A percentile compares a stretch with the other conserved stretches of the same genome.
These are phyloP conservation scores for Geophilus truncorum DNA, from an alignment of 2,888 invertebrate species.

Conservation along the genomic window DNA sequence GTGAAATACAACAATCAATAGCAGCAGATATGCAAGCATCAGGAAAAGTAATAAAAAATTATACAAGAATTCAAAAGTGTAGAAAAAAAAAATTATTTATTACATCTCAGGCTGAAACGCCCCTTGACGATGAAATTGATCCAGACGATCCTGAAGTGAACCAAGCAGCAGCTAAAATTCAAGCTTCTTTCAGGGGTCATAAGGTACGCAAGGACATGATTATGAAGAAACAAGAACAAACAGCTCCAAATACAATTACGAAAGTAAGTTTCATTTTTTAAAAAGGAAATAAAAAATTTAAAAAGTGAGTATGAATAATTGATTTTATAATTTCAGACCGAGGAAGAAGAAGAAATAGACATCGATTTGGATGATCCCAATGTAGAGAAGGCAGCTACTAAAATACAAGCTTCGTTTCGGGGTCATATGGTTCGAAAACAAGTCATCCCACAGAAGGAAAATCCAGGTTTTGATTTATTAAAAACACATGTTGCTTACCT, in stretches of 20 bases:
- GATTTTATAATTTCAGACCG: conserved; percentile 29
- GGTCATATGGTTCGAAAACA: conserved; percentile 82
- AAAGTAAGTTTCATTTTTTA: neutral
- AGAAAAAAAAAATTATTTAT: neutral
- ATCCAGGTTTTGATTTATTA: neutral
- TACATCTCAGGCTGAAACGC: neutral
- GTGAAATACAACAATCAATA: neutral
- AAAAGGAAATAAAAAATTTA: neutral
- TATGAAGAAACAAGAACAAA: conserved; percentile 49
- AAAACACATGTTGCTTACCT: neutral
- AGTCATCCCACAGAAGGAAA: neutral
- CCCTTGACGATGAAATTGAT: conserved; percentile 58
- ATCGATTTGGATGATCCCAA: conserved; percentile 82
- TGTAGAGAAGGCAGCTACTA: conserved; percentile 64
- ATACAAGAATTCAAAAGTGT: neutral
- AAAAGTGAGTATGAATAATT: neutral
- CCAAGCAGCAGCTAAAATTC: conserved; percentile 86
- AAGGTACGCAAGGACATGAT: conserved; percentile 77
- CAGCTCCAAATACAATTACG: neutral
- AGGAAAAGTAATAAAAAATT: neutral
- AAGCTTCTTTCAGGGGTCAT: conserved; percentile 86
- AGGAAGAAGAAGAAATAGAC: conserved; percentile 64
- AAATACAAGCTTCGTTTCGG: conserved; percentile 86
- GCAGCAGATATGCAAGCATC: neutral
- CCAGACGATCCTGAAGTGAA: conserved; percentile 78